Evolutionary conservation across 2,888 invertebrate genomes (phyloP).

Genomic region (Liposcelis brunnea): DNA sequence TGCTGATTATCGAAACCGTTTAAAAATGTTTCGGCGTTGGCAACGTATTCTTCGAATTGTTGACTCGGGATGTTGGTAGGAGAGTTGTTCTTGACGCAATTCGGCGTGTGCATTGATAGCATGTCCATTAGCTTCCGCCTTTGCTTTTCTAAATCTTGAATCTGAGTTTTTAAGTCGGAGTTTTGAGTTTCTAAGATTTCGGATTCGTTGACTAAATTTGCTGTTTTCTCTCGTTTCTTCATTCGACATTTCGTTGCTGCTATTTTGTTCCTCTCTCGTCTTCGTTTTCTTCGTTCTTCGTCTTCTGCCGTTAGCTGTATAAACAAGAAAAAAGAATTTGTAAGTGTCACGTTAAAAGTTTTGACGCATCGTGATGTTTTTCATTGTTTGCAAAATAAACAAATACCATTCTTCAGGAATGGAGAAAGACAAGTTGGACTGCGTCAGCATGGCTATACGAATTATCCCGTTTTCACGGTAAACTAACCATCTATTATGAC

Average conservation of each 20-base stretch:
- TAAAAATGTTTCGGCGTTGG: too few relatives aligned
- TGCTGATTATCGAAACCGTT: too few relatives aligned
- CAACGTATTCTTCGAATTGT: too few relatives aligned
- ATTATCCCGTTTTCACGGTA: too few relatives aligned
- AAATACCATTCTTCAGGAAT: too few relatives aligned
- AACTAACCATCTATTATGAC: too few relatives aligned
- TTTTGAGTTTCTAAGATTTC: constrained; percentile 73
- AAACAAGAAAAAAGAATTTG: background rate
- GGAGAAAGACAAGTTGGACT: too few relatives aligned
- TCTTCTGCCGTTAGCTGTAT: constrained; percentile 73
- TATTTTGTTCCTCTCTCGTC: constrained; percentile 83
- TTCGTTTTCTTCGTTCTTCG: constrained; percentile 66
- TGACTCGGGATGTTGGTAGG: too few relatives aligned
- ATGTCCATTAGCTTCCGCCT: constrained; percentile 61
- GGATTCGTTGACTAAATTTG: constrained; percentile 69
- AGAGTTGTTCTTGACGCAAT: constrained; percentile 29
- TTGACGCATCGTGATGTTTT: too few relatives aligned
- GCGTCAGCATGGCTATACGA: too few relatives aligned
- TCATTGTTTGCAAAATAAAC: constrained; percentile 4
- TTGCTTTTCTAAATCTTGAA: constrained; percentile 65
- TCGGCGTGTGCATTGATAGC: constrained; percentile 54
- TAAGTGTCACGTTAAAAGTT: too few relatives aligned
- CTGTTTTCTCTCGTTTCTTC: constrained; percentile 81
- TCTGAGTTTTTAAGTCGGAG: constrained; percentile 63
- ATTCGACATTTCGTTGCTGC: constrained; percentile 88